Conservation (phyloP, 2,888 invertebrate genomes). For the Drosophila ezoana region DNA sequence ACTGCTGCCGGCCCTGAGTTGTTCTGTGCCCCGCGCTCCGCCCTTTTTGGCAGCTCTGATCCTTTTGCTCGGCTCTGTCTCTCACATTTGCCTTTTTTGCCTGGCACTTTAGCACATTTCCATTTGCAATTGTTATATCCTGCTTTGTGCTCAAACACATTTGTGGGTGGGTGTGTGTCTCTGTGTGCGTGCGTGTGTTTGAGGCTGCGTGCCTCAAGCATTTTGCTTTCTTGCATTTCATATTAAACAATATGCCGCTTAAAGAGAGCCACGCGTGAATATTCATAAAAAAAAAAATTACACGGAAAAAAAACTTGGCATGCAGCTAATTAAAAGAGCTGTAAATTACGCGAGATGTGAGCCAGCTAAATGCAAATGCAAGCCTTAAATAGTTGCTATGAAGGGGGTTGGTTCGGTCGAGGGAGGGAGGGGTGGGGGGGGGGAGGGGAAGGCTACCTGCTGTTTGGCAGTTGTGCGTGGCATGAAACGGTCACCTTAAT, state of each 20-base stretch:
- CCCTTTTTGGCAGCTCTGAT: slow-evolving; percentile 33
- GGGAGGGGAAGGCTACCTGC: neutral
- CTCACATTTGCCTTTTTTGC: slow-evolving; percentile 36
- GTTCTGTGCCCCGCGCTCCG: slow-evolving; percentile 11
- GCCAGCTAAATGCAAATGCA: slow-evolving; percentile 66
- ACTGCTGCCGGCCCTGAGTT: slow-evolving; percentile 34
- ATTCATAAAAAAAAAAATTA: slow-evolving; percentile 59
- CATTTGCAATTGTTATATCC: slow-evolving; percentile 80
- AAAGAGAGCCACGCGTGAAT: slow-evolving; percentile 65
- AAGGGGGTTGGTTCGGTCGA: neutral
- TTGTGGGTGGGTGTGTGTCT: slow-evolving; percentile 3
- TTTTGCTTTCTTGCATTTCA: slow-evolving; percentile 49
- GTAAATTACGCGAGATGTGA: slow-evolving; percentile 70
- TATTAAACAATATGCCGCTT: slow-evolving; percentile 69
- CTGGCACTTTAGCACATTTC: slow-evolving; percentile 78
- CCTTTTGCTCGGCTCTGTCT: slow-evolving; percentile 39
- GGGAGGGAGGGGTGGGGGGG: neutral
- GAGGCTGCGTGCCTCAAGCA: slow-evolving; percentile 39
- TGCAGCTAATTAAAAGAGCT: slow-evolving; percentile 79
- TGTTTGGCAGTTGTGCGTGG: slow-evolving; percentile 47
- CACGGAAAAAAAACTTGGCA: slow-evolving; percentile 42
- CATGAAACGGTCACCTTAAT: slow-evolving; percentile 75
- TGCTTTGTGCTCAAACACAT: slow-evolving; percentile 62
- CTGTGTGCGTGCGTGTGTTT: slow-evolving; percentile 12
- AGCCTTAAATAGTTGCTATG: slow-evolving; percentile 22